These are phyloP conservation scores for Syrista parreyssii DNA, from an alignment of 2,888 invertebrate species.

Conservation along the genomic window DNA sequence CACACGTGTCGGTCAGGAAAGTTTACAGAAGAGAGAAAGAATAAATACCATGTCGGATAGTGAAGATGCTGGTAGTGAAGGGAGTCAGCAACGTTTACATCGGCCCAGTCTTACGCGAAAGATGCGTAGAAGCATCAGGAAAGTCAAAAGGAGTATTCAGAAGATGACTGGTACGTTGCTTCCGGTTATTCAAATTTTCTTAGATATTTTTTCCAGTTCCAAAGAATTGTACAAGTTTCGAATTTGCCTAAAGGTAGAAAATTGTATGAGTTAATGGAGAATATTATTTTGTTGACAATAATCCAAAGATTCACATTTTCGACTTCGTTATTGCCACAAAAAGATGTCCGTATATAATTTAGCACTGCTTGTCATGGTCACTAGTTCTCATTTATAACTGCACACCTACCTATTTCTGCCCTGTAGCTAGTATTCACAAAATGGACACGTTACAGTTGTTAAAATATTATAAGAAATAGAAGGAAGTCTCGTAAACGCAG, in stretches of 20 bases:
- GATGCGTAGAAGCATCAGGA: constrained; percentile 52
- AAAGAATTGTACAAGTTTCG: neutral
- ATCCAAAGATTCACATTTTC: neutral
- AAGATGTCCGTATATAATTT: neutral
- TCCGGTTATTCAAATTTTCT: neutral
- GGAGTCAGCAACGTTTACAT: constrained; percentile 17
- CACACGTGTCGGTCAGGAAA: neutral
- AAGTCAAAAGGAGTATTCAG: constrained; percentile 53
- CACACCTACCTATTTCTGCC: neutral
- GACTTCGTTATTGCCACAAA: neutral
- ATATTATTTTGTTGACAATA: neutral
- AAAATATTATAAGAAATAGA: neutral
- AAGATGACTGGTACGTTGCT: constrained; percentile 51
- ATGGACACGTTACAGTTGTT: neutral
- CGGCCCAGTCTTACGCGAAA: constrained; percentile 44
- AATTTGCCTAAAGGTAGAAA: neutral
- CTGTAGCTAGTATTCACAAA: neutral
- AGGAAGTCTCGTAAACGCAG: neutral
- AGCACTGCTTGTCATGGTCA: neutral
- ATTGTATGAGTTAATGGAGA: neutral
- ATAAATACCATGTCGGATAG: constrained; percentile 16
- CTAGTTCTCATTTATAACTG: neutral
- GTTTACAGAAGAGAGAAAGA: neutral
- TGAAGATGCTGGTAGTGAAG: constrained; percentile 19
- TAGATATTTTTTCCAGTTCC: neutral